phyloP scores from a whole-genome alignment of 2,888 invertebrate genomes.

The Chrysopilus asiliformis region DNA sequence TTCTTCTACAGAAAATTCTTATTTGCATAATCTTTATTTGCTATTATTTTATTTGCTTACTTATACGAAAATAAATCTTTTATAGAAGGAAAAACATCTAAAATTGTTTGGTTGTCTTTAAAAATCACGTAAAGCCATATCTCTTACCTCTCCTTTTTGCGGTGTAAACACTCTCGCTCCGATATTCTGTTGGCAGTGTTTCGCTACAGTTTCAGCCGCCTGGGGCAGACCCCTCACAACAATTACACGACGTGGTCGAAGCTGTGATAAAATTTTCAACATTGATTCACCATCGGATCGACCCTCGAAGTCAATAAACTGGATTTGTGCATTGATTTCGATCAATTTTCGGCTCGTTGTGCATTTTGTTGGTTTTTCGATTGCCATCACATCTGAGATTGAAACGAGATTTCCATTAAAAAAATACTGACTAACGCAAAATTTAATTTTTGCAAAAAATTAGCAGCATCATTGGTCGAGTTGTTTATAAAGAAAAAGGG shows the following conservation, averaged over 20 bases:
- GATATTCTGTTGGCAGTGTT: conserved; percentile 52
- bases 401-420: too few species aligned
- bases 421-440: too few species aligned
- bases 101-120: too few species aligned
- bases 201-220: conserved; percentile 53
- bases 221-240: conserved; percentile 59
- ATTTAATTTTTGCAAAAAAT: too few species aligned
- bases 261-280: conserved; percentile 64
- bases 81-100: too few species aligned
- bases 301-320: conserved; percentile 96
- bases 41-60: too few species aligned
- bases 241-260: conserved; percentile 70
- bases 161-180: conserved; percentile 75
- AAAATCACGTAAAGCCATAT: neutral
- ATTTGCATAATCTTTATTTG: too few species aligned
- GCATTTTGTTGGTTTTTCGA: conserved; percentile 86
- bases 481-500: too few species aligned
- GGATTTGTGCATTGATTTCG: conserved; percentile 69
- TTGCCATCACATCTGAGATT: conserved; percentile 34
- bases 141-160: conserved; percentile 51
- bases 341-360: conserved; percentile 59
- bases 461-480: too few species aligned
- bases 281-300: conserved; percentile 74
- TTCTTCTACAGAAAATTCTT: too few species aligned
- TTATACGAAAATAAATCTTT: too few species aligned